Percentiles rank a stretch among this genome's conserved stretches.
phyloP scores from a whole-genome alignment of 2,888 invertebrate genomes.

The Lutraria lutraria region DNA sequence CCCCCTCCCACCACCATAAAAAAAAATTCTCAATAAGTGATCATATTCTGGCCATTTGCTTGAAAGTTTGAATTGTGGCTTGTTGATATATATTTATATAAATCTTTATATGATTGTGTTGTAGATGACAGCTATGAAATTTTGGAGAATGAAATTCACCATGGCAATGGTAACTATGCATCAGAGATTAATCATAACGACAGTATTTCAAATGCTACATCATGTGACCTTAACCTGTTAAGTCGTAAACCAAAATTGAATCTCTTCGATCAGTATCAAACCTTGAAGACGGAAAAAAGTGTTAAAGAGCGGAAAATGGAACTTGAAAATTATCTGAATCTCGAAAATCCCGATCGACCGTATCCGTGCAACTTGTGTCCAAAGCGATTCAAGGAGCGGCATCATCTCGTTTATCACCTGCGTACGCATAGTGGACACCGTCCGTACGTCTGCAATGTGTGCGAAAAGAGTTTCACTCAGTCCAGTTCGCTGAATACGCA shows the following conservation, averaged over 20 bases:
- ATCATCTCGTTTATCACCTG: conserved; percentile 61
- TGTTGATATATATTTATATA: too few relatives aligned
- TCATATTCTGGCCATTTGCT: too few relatives aligned
- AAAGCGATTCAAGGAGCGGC: conserved; percentile 61
- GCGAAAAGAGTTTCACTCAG: conserved; percentile 58
- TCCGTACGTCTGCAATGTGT: conserved; percentile 54
- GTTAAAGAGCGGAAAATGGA: conserved; percentile 40
- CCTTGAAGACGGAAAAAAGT: conserved; percentile 23
- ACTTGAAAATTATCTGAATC: conserved; percentile 44
- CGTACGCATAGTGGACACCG: conserved; percentile 58
- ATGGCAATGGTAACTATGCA: not conserved
- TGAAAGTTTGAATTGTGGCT: too few relatives aligned
- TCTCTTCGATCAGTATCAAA: conserved; percentile 27
- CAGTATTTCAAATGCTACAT: not conserved
- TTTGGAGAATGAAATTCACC: not conserved
- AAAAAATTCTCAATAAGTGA: too few relatives aligned
- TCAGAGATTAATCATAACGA: not conserved
- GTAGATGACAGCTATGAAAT: not conserved
- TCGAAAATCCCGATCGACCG: conserved; percentile 45
- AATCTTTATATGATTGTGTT: not conserved
- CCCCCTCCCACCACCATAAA: too few relatives aligned
- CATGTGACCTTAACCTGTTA: not conserved
- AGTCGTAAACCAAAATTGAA: conserved; percentile 25
- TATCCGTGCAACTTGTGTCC: conserved; percentile 58
- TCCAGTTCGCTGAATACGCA: conserved; percentile 65